Conservation (phyloP, 2,797 vertebrate species). For the Tinamus major region DNA sequence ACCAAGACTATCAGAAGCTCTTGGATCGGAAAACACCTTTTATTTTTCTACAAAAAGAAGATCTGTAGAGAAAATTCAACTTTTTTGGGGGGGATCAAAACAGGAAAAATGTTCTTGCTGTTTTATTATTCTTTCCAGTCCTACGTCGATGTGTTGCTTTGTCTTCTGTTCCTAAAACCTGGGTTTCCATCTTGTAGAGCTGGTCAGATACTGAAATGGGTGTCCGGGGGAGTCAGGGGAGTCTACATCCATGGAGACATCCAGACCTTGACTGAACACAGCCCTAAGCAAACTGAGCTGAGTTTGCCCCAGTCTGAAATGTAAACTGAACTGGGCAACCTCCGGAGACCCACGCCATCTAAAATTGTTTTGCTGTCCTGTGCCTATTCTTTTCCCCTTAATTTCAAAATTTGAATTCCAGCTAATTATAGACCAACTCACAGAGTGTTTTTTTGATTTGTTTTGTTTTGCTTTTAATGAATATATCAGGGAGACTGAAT, state of each 20-base stretch:
- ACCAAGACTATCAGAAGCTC: background rate
- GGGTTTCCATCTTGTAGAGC: background rate
- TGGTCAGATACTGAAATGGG: background rate
- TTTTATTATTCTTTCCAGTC: background rate
- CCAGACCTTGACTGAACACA: background rate
- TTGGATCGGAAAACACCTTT: background rate
- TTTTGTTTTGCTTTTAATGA: background rate
- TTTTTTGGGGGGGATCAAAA: background rate
- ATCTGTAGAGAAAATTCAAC: background rate
- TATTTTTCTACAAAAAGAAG: background rate
- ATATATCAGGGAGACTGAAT: background rate
- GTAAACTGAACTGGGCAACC: background rate
- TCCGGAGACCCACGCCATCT: background rate
- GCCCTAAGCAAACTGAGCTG: background rate
- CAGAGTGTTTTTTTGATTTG: background rate
- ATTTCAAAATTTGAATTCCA: background rate
- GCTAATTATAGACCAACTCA: conserved; percentile 10
- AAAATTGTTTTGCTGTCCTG: background rate
- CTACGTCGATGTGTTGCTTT: background rate
- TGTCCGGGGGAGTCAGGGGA: background rate
- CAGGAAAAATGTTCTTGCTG: background rate
- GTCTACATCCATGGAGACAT: background rate
- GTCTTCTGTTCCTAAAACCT: background rate
- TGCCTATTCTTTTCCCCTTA: background rate
- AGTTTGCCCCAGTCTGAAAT: fast-evolving